Conservation (phyloP, 2,888 invertebrate genomes). For the Hydriomena furcata region DNA sequence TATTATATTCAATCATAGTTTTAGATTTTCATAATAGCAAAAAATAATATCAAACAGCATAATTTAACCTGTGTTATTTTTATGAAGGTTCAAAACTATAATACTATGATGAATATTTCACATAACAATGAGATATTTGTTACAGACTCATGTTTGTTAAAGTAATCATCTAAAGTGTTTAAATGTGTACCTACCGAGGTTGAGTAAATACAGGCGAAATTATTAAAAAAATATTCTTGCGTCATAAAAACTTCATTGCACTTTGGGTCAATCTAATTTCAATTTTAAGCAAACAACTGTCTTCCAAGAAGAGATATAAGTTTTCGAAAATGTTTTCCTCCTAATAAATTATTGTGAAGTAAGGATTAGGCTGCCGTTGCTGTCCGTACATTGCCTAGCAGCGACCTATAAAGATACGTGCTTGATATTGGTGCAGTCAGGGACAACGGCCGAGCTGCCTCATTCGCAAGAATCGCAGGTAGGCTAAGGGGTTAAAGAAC, state of each 20-base stretch:
- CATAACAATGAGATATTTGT: no score
- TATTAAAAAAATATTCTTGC: slow-evolving; percentile 4
- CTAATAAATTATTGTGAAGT: not conserved
- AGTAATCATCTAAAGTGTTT: not conserved
- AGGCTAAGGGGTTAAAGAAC: slow-evolving; percentile 84
- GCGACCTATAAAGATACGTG: slow-evolving; percentile 81
- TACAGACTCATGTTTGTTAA: not conserved
- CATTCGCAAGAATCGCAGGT: slow-evolving; percentile 82
- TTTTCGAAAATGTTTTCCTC: slow-evolving; percentile 15
- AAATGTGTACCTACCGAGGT: no score
- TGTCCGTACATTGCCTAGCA: slow-evolving; percentile 62
- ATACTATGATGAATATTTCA: no score
- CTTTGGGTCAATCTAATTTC: slow-evolving; percentile 11
- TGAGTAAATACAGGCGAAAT: slow-evolving; percentile 6
- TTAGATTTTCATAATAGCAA: no score
- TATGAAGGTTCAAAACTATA: no score
- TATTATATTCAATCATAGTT: no score
- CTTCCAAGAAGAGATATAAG: slow-evolving; percentile 10
- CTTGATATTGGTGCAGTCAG: slow-evolving; percentile 74
- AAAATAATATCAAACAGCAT: no score
- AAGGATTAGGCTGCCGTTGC: slow-evolving; percentile 38
- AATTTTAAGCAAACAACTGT: slow-evolving; percentile 22
- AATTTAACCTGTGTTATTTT: no score
- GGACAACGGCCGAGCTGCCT: slow-evolving; percentile 82
- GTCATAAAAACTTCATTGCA: slow-evolving; percentile 21